Evolutionary conservation across 2,113 vertebrate genomes (phyloP).

Genomic region (Cebus imitator): DNA sequence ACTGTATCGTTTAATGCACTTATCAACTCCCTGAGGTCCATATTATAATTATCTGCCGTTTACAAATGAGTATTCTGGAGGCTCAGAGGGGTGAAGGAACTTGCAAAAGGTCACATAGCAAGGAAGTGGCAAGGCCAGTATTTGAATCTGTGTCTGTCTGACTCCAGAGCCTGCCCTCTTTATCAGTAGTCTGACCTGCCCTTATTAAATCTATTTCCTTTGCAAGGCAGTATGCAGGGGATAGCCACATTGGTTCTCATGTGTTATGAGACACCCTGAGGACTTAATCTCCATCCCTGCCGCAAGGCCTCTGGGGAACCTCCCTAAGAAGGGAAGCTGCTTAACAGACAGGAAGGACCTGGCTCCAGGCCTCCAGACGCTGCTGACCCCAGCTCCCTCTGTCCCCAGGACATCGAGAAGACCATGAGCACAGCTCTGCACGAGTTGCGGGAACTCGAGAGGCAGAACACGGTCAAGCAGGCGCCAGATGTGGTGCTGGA

Average conservation of each 20-base stretch:
- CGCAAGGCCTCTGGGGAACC: neutral
- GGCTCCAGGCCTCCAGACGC: neutral
- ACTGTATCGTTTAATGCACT: neutral
- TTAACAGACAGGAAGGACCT: neutral
- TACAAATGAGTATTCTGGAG: neutral
- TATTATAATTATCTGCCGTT: neutral
- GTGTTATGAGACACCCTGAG: neutral
- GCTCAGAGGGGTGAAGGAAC: neutral
- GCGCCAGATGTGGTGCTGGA: slow-evolving; percentile 97
- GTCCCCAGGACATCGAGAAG: slow-evolving; percentile 96
- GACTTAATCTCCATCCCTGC: neutral
- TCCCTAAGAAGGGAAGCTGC: neutral
- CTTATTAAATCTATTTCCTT: neutral
- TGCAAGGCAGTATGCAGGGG: neutral
- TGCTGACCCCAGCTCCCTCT: slow-evolving; percentile 23
- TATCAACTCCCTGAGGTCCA: neutral
- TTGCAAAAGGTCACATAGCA: neutral
- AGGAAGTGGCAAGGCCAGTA: neutral
- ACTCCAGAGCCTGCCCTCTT: neutral
- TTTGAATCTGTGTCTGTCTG: neutral
- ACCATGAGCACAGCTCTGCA: slow-evolving; percentile 98
- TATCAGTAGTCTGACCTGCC: neutral
- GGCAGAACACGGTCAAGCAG: slow-evolving; percentile 97
- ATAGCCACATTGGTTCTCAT: neutral
- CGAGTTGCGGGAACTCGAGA: slow-evolving; percentile 95